Evolutionary conservation across 2,113 vertebrate species (phyloP).

Genomic region (Isichthys henryi): DNA sequence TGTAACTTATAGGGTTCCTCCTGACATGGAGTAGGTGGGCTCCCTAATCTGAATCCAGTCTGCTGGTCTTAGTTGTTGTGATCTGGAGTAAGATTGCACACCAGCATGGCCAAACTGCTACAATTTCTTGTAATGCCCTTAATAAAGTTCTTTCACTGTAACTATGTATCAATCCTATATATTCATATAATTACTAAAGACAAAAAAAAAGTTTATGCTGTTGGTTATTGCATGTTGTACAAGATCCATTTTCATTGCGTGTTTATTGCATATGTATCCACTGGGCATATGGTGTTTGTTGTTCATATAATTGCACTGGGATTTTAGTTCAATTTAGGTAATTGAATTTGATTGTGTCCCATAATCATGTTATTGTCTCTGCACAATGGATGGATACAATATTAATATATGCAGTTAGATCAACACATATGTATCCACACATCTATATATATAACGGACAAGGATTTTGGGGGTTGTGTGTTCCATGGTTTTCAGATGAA

Average conservation of each 20-base stretch:
- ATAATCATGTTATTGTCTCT: background rate
- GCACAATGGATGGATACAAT: background rate
- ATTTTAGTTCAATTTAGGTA: background rate
- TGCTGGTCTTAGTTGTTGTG: background rate
- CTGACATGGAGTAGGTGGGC: background rate
- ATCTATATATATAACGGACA: background rate
- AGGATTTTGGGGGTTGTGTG: background rate
- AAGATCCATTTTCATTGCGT: background rate
- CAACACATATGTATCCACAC: background rate
- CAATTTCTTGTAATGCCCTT: background rate
- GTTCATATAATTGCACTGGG: background rate
- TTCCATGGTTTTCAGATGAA: background rate
- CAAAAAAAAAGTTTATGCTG: background rate
- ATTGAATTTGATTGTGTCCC: background rate
- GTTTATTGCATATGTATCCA: background rate
- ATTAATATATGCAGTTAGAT: background rate
- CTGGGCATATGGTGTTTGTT: background rate
- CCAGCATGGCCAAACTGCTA: background rate
- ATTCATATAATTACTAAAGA: background rate
- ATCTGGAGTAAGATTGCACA: background rate
- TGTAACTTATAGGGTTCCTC: no score
- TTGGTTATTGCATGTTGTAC: background rate
- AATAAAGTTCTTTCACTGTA: background rate
- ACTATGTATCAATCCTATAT: background rate
- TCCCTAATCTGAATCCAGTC: background rate